phyloP scores from a whole-genome alignment of 2,113 vertebrate genomes.

The Myiozetetes cayanensis region DNA sequence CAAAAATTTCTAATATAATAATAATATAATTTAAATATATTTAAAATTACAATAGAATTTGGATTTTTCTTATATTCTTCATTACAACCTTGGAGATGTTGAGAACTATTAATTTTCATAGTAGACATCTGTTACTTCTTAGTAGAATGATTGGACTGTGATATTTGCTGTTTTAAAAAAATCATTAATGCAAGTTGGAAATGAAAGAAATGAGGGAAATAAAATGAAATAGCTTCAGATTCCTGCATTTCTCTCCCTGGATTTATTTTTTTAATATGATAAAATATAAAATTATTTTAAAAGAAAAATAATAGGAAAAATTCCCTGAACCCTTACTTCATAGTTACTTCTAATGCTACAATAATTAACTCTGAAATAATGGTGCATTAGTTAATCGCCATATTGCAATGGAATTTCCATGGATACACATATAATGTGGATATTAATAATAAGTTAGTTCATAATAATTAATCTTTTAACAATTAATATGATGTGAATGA shows the following conservation, averaged over 20 bases:
- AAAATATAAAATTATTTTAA: neutral
- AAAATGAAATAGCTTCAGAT: neutral
- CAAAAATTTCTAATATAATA: too few species aligned
- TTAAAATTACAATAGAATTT: neutral
- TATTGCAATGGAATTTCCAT: conserved; percentile 51
- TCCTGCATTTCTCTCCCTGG: neutral
- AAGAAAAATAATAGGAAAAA: neutral
- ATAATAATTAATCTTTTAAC: conserved; percentile 55
- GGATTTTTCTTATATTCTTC: neutral
- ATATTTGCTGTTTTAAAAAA: neutral
- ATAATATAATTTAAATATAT: neutral
- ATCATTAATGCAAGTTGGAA: neutral
- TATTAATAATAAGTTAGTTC: conserved; percentile 49
- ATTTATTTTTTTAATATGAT: neutral
- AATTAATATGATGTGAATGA: conserved; percentile 47
- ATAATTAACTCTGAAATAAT: conserved; percentile 53
- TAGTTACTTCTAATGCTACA: conserved; percentile 23
- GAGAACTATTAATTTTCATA: neutral
- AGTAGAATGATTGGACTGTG: neutral
- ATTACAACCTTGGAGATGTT: neutral
- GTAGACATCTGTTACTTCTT: neutral
- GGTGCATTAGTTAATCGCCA: conserved; percentile 43
- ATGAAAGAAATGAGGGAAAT: neutral
- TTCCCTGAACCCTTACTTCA: neutral
- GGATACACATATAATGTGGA: conserved; percentile 48